These are phyloP conservation scores for Iguana delicatissima DNA, from an alignment of 2,797 vertebrate species.

Conservation along the genomic window DNA sequence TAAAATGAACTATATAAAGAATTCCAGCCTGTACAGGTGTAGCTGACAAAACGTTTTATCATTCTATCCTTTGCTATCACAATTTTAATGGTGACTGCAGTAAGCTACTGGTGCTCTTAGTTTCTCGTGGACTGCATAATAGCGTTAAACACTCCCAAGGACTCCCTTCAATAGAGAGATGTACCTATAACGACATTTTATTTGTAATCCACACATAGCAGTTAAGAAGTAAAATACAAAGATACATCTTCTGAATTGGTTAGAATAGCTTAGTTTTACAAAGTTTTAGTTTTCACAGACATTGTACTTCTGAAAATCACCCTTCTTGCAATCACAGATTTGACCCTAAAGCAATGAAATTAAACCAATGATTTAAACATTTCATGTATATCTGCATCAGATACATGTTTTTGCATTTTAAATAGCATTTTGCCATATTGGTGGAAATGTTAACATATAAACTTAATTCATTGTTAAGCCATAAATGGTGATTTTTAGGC, in stretches of 20 bases:
- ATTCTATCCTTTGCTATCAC: not conserved
- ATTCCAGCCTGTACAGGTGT: not conserved
- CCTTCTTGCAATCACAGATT: not conserved
- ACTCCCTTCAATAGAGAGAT: not conserved
- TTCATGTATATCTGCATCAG: not conserved
- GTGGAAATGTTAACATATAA: no score
- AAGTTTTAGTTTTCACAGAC: no score
- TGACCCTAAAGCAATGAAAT: not conserved
- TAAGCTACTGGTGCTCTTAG: not conserved
- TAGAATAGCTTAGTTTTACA: not conserved
- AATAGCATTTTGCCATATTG: no score
- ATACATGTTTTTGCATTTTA: not conserved
- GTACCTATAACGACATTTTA: not conserved
- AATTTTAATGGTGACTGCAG: not conserved
- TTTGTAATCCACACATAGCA: not conserved
- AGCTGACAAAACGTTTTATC: not conserved
- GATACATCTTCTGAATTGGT: not conserved
- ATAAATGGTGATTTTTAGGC: not conserved
- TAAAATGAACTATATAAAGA: not conserved
- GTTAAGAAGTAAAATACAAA: conserved; percentile 5
- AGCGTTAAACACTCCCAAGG: not conserved
- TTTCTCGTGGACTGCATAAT: not conserved
- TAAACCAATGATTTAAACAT: not conserved
- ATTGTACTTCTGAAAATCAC: not conserved
- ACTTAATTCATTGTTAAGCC: not conserved